These are phyloP conservation scores for Eulemur macaco DNA, from an alignment of 2,113 vertebrate species.

Conservation along the genomic window DNA sequence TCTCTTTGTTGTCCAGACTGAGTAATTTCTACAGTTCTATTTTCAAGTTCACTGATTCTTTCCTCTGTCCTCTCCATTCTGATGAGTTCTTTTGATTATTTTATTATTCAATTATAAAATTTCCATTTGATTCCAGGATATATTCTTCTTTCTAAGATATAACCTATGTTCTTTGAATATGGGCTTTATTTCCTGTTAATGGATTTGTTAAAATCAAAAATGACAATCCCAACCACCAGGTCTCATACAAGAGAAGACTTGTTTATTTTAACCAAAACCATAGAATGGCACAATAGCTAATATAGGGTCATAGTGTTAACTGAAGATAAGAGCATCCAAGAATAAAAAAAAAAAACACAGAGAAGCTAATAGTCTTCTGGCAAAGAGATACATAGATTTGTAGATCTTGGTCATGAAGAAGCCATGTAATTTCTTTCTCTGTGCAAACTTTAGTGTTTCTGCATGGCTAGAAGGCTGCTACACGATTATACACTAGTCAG, in stretches of 20 bases:
- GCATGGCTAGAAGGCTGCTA: not conserved
- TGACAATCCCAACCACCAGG: not conserved
- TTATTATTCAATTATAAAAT: constrained; percentile 35
- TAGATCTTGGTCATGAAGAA: constrained; percentile 12
- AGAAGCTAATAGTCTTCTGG: not conserved
- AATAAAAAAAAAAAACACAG: not conserved
- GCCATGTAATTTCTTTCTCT: not conserved
- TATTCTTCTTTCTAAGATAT: no score
- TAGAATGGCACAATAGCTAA: not conserved
- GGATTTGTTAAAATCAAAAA: constrained; percentile 22
- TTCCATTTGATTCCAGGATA: not conserved
- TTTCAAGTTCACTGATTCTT: constrained; percentile 5
- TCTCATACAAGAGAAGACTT: constrained; percentile 20
- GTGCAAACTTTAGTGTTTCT: not conserved
- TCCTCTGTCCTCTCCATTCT: constrained; percentile 8
- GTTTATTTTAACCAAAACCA: constrained; percentile 6
- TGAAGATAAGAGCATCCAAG: not conserved
- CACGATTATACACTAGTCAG: not conserved
- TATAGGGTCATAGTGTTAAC: not conserved
- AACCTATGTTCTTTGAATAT: not conserved
- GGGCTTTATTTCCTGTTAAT: constrained; percentile 10
- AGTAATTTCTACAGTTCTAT: not conserved
- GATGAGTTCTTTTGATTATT: not conserved
- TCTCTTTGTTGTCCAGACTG: constrained; percentile 1
- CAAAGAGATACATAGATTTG: not conserved